Evolutionary conservation across 2,888 invertebrate species (phyloP), one percentile per base, ranked within the genome.

Genomic region (Blera fallax): DNA sequence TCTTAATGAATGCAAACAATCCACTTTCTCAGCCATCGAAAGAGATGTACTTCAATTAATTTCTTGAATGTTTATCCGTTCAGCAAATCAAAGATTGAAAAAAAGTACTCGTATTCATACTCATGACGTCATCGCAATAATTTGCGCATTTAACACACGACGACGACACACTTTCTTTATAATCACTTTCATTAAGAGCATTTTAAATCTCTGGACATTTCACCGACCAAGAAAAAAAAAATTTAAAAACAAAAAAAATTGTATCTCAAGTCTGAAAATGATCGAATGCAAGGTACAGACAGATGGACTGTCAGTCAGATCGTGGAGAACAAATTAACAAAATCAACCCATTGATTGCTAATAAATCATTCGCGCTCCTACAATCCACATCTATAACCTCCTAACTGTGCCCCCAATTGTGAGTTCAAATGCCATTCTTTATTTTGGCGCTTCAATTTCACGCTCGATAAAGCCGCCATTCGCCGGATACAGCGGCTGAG

Each of bases 391-490:
- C 27, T 60, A 34, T 50, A 50, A 58, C 50, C 77, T 77, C 62
- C 69, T 69, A 70, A 78, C 78, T 62, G 79, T 83, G 83, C 73
- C 62, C 83, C 77, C 79, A 80, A 84, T 74, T 80, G 83, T 79
- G 62, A 83, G 79, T 69, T 84, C 73, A 84, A 80, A 84, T 74
- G 69, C 69, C 60, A 78, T 70, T 80, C 65, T 69, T 84, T 84
- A 84, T 84, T 84, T 84, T 80, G 84, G 84, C 84, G 74, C 84
- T 84, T 84, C 80, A 76, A 80, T 84, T 84, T 84, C 74, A 80
- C 50, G 84, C 74, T 80, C 80, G 80, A 84, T 80, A 80, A 74
- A 84, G 64, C 74, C 74, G 64, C 58, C 58, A 58, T 76, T 52
- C 62, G 48, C 43, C 58, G 37, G 48, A 29, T 29, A 64, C 11